phyloP scores from a whole-genome alignment of 1,140 invertebrate genomes.

The Drosophila albomicans region DNA sequence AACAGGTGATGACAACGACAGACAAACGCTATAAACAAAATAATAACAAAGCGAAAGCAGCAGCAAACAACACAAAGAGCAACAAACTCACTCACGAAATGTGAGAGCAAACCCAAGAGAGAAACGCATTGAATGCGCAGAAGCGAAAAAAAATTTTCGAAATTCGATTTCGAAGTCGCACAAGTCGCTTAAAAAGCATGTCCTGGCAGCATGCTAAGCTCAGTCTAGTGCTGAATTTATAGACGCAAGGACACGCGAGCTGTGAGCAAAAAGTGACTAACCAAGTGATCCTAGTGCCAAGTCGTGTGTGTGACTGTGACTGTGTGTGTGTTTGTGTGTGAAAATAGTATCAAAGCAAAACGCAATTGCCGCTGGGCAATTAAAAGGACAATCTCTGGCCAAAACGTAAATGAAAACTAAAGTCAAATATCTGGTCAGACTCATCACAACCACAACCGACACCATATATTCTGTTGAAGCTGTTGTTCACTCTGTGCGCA shows the following conservation, averaged over 20 bases:
- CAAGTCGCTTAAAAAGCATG: constrained; percentile 64
- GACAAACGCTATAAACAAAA: constrained; percentile 71
- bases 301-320: constrained; percentile 33
- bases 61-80: constrained; percentile 46
- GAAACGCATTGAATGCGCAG: constrained; percentile 41
- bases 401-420: constrained; percentile 49
- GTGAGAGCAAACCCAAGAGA: constrained; percentile 8
- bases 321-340: constrained; percentile 8
- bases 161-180: constrained; percentile 46
- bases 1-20: constrained; percentile 79
- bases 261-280: constrained; percentile 29
- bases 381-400: constrained; percentile 32
- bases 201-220: constrained; percentile 67
- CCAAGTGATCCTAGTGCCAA: constrained; percentile 52
- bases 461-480: background rate
- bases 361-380: constrained; percentile 26
- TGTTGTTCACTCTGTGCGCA: background rate
- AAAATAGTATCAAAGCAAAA: constrained; percentile 4
- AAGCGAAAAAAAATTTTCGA: constrained; percentile 19
- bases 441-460: constrained; percentile 3
- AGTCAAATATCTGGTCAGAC: constrained; percentile 27
- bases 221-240: constrained; percentile 79
- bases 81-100: constrained; percentile 15
- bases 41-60: constrained; percentile 71
- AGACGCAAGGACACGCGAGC: constrained; percentile 70